A percentile compares a stretch with the other conserved stretches of the same genome.
Evolutionary conservation across 2,797 vertebrate species (phyloP).

Genomic region (Lutra lutra): DNA sequence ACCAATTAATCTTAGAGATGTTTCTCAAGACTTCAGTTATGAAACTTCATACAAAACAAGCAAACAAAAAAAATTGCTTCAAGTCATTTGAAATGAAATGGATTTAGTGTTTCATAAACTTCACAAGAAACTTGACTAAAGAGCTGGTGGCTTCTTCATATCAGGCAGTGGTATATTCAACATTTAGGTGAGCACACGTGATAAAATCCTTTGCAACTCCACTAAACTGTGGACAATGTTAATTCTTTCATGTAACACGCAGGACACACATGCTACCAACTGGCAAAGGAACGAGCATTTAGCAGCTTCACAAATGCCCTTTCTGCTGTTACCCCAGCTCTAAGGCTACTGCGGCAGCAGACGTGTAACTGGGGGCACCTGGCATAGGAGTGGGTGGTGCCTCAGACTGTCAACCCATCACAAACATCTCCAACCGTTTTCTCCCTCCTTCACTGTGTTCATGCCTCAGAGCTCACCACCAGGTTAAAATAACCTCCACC

Average conservation of each 20-base stretch:
- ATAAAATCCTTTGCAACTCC: neutral
- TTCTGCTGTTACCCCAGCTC: neutral
- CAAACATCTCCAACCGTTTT: neutral
- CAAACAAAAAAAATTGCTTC: slow-evolving; percentile 15
- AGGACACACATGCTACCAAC: neutral
- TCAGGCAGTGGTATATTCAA: neutral
- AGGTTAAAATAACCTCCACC: neutral
- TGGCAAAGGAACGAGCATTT: neutral
- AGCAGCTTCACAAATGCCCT: neutral
- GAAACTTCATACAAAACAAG: neutral
- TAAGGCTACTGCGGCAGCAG: neutral
- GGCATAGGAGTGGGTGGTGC: neutral
- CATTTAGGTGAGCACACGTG: neutral
- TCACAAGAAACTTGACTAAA: neutral
- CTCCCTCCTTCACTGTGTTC: neutral
- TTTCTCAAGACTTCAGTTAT: neutral
- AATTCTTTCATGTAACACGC: neutral
- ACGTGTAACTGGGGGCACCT: neutral
- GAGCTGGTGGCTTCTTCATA: neutral
- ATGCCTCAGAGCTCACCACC: neutral
- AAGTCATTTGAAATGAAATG: neutral
- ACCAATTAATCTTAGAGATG: neutral
- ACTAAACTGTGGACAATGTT: neutral
- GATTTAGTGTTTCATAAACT: neutral
- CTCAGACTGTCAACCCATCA: neutral